A percentile compares a stretch with the other conserved stretches of the same genome.
Conservation (phyloP, 2,888 invertebrate genomes). For the Ditula angustiorana region DNA sequence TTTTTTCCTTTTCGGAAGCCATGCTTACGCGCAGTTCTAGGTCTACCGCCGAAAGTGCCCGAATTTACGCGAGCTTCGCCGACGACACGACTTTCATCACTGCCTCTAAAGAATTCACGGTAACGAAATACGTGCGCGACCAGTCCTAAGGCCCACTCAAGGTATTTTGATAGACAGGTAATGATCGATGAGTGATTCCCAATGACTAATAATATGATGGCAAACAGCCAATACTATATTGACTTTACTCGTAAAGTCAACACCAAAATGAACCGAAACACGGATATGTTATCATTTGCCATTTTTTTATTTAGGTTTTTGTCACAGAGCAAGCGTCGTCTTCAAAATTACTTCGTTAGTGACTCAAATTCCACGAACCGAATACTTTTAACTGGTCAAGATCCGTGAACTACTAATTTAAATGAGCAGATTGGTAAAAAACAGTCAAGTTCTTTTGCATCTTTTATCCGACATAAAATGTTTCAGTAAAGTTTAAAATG, state of each 20-base stretch:
- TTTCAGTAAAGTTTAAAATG: neutral
- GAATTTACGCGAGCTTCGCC: constrained; percentile 61
- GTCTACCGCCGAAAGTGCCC: constrained; percentile 52
- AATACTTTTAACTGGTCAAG: constrained; percentile 23
- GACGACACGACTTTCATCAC: constrained; percentile 68
- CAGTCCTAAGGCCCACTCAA: constrained; percentile 62
- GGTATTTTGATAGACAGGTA: constrained; percentile 60
- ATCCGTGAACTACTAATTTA: constrained; percentile 31
- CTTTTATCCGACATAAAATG: neutral
- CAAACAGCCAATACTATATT: constrained; percentile 72
- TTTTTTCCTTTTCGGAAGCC: constrained; percentile 81
- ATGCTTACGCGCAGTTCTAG: constrained; percentile 62
- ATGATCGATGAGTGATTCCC: constrained; percentile 70
- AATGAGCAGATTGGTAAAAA: constrained; percentile 1
- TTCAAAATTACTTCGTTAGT: neutral
- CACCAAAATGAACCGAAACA: constrained; percentile 53
- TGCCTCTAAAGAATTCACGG: constrained; percentile 46
- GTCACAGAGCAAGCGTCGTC: constrained; percentile 8
- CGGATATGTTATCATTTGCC: constrained; percentile 50
- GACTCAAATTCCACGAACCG: constrained; percentile 6
- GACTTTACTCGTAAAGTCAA: constrained; percentile 63
- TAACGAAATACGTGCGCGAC: constrained; percentile 56
- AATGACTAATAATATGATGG: constrained; percentile 68
- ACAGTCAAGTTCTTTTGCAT: neutral
- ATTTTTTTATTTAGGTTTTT: constrained; percentile 12